These are phyloP conservation scores for Tricholaema leucomelas DNA, from an alignment of 2,113 vertebrate genomes.

Conservation along the genomic window DNA sequence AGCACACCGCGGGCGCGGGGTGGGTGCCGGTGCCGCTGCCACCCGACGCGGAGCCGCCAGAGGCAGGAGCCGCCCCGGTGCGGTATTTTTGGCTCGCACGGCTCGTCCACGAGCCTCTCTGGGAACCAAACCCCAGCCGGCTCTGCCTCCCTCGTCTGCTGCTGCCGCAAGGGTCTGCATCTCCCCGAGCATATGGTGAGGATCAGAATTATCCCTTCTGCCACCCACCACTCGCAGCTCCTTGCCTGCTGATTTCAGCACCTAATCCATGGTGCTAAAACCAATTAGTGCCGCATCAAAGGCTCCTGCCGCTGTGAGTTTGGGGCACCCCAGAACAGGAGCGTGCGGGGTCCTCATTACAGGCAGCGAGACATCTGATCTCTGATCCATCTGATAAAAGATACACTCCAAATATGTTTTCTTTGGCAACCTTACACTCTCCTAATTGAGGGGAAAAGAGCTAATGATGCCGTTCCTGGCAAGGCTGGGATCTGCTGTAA, in stretches of 20 bases:
- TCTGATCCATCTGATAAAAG: constrained; percentile 56
- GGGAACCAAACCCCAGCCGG: constrained; percentile 71
- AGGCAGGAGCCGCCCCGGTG: no score
- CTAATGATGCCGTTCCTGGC: constrained; percentile 41
- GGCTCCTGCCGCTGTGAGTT: constrained; percentile 63
- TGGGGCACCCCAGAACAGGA: constrained; percentile 63
- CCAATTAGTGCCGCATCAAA: constrained; percentile 74
- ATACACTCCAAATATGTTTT: constrained; percentile 65
- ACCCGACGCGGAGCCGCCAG: no score
- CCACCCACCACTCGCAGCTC: constrained; percentile 70
- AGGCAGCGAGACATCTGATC: constrained; percentile 35
- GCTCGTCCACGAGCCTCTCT: constrained; percentile 38
- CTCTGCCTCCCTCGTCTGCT: constrained; percentile 37
- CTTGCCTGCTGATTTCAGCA: constrained; percentile 71
- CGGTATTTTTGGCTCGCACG: constrained; percentile 53
- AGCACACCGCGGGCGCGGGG: no score
- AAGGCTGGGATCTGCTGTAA: not conserved
- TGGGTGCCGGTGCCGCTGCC: no score
- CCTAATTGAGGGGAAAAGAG: constrained; percentile 43
- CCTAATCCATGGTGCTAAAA: constrained; percentile 75
- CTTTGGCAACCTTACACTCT: constrained; percentile 45
- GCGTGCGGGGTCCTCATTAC: constrained; percentile 50
- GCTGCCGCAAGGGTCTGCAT: constrained; percentile 62
- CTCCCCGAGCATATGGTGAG: constrained; percentile 75
- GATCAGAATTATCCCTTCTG: constrained; percentile 73